Conservation (phyloP, 2,797 vertebrate genomes). For the Vireo griseus region DNA sequence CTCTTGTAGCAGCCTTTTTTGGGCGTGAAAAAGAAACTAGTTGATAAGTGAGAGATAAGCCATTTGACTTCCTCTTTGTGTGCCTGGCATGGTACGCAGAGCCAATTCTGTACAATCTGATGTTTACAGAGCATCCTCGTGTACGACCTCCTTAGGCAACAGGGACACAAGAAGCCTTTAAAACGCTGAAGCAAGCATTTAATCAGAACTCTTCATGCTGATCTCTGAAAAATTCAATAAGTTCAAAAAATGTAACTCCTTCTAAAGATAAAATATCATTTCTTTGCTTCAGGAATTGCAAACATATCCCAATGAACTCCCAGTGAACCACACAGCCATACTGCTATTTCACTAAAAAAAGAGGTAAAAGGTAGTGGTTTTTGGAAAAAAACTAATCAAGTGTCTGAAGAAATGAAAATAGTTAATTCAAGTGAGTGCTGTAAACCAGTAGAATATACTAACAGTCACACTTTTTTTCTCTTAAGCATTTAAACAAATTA, state of each 20-base stretch:
- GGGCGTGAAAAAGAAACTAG: slow-evolving; percentile 72
- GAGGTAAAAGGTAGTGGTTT: not conserved
- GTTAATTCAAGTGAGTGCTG: not conserved
- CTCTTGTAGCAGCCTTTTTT: slow-evolving; percentile 59
- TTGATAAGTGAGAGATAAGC: slow-evolving; percentile 70
- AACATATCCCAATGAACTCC: slow-evolving; percentile 23
- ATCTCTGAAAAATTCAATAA: slow-evolving; percentile 63
- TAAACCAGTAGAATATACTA: not conserved
- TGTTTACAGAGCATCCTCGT: slow-evolving; percentile 55
- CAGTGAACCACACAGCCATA: not conserved
- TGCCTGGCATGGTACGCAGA: slow-evolving; percentile 34
- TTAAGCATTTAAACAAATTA: not conserved
- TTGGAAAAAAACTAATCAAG: not conserved
- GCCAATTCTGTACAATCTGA: slow-evolving; percentile 65
- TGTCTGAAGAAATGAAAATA: not conserved
- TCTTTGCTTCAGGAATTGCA: slow-evolving; percentile 45
- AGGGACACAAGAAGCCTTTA: slow-evolving; percentile 54
- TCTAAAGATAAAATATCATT: slow-evolving; percentile 39
- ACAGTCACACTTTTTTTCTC: not conserved
- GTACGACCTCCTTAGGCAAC: slow-evolving; percentile 64
- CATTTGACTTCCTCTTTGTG: slow-evolving; percentile 62
- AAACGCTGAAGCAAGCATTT: slow-evolving; percentile 67
- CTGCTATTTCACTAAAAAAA: not conserved
- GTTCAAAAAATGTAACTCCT: slow-evolving; percentile 53
- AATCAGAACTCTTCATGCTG: slow-evolving; percentile 63